These are phyloP conservation scores for Cephalopachus bancanus DNA, from an alignment of 2,797 vertebrate species.

Conservation along the genomic window DNA sequence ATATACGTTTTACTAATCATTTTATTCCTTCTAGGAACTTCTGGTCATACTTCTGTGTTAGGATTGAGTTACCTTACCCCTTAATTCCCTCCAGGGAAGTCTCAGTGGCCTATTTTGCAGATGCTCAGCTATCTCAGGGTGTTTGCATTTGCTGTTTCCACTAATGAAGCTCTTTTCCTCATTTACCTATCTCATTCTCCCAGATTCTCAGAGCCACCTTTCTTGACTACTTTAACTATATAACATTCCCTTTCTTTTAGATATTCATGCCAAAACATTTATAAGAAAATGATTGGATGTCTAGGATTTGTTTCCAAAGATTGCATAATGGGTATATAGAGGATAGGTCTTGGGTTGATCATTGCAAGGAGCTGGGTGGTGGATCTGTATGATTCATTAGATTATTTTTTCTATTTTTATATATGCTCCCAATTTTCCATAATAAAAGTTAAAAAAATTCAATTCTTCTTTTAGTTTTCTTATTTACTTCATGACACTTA, in stretches of 20 bases:
- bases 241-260: neutral
- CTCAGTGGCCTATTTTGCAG: neutral
- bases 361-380: neutral
- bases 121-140: neutral
- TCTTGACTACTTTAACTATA: neutral
- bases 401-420: neutral
- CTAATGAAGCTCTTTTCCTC: neutral
- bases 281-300: neutral
- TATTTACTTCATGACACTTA: neutral
- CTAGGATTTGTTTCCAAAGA: neutral
- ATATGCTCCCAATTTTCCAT: neutral
- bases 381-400: neutral
- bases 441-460: neutral
- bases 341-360: neutral
- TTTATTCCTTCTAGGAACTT: neutral
- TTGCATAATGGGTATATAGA: neutral
- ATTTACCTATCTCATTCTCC: neutral
- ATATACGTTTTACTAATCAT: neutral
- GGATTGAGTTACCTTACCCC: neutral
- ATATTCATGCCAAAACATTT: neutral
- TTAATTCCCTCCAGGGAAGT: neutral
- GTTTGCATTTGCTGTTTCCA: neutral
- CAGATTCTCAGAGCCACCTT: neutral
- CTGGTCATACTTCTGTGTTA: neutral
- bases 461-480: neutral